phyloP scores from a whole-genome alignment of 1,140 invertebrate species.

The Aphelenchoides fujianensis region DNA sequence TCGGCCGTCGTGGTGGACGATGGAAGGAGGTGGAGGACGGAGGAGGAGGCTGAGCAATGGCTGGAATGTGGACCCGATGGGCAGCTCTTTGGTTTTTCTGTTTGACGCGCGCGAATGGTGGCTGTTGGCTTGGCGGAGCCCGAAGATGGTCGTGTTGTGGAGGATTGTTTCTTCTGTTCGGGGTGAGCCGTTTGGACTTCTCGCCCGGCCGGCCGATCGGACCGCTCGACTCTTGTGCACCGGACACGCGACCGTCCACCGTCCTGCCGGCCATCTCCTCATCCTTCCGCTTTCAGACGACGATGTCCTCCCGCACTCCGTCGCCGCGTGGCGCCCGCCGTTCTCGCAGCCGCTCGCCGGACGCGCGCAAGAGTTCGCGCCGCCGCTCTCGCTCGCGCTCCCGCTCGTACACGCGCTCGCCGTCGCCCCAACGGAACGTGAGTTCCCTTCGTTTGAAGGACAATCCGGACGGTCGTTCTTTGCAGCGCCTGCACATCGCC shows the following conservation, averaged over 20 bases:
- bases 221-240: too few species aligned
- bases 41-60: neutral
- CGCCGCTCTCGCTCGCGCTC: neutral
- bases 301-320: too few species aligned
- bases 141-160: neutral
- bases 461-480: neutral
- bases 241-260: too few species aligned
- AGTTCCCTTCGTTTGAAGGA: too few species aligned
- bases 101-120: neutral
- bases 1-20: neutral
- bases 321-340: too few species aligned
- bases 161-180: neutral
- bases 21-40: neutral
- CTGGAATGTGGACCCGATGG: neutral
- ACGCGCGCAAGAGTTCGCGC: neutral
- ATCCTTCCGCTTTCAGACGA: too few species aligned
- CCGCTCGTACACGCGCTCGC: neutral
- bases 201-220: neutral
- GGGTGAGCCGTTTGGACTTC: neutral
- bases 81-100: constrained; percentile 2
- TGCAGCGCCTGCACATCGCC: constrained; percentile 33
- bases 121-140: neutral
- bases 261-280: too few species aligned
- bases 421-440: neutral
- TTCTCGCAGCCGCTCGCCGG: neutral